Percentiles rank a stretch among this genome's conserved stretches.
These are phyloP conservation scores for Elegia similella DNA, from an alignment of 2,888 invertebrate species.

Conservation along the genomic window DNA sequence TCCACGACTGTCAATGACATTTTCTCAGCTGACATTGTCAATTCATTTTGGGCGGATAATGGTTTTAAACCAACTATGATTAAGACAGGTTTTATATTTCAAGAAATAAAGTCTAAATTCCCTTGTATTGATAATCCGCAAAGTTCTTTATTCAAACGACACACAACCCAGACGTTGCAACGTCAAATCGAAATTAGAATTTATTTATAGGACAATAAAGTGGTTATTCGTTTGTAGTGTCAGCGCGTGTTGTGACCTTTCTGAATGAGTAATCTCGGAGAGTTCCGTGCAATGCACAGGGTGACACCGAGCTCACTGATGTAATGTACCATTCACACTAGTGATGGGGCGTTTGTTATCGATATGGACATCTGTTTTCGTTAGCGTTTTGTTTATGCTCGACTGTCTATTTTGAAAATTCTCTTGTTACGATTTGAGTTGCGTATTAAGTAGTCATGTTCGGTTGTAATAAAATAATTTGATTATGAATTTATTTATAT, in stretches of 20 bases:
- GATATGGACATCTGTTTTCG: constrained; percentile 12
- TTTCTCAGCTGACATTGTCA: no score
- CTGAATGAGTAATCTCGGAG: constrained; percentile 28
- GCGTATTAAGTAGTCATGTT: background rate
- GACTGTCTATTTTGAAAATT: background rate
- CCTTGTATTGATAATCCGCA: constrained; percentile 3
- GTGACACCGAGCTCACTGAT: constrained; percentile 69
- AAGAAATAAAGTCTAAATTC: background rate
- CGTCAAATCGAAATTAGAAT: constrained; percentile 8
- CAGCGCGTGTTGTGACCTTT: constrained; percentile 41
- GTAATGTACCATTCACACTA: constrained; percentile 67
- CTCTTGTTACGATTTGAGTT: constrained; percentile 1
- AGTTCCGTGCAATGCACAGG: constrained; percentile 73
- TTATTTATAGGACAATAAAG: constrained; percentile 20
- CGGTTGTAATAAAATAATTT: background rate
- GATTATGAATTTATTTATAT: background rate
- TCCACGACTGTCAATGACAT: no score
- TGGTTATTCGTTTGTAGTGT: constrained; percentile 19
- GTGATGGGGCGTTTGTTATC: constrained; percentile 39
- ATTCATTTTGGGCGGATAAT: no score
- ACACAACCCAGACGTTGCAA: background rate
- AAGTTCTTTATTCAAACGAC: constrained; percentile 12
- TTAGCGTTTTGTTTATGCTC: constrained; percentile 6
- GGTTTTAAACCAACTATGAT: no score
- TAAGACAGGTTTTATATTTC: background rate